Base-by-base conservation (phyloP, 2,113 vertebrate species). In the Jacana jacana region DNA sequence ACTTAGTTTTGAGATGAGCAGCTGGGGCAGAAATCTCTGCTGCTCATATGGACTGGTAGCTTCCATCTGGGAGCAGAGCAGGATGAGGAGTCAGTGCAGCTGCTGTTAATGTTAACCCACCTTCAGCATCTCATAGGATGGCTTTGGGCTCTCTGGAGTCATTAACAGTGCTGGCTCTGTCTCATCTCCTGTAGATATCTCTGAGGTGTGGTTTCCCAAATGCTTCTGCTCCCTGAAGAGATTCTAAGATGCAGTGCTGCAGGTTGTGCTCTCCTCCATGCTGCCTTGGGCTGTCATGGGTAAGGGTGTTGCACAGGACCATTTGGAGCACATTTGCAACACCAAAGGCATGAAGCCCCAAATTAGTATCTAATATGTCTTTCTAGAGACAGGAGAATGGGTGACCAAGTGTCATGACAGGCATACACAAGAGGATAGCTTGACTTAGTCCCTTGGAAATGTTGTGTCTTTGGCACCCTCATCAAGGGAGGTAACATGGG, bases 301-400 rank as follows among this genome's bases (percentile, higher is more conserved):
- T 69, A 25, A 46, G 13, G 37, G 11, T 23, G 25, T 55, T 52
- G 25, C 1, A 3, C 6, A 52, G 42, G 71, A 30, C 17, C 12
- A 15, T 82, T 64, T 63, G 60, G 35, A 86, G 13, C 23, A 37
- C 4, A 8, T 42, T 77, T 86, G 40, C 30, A 40, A 57, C n/a
- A 25, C 30, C 44, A 54, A 61, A 52, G 61, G 22, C 14, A 7
- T 24, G 52, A 86, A 60, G 58, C 17, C 24, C 60, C 48, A 30
- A 57, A 30, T 64, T 30, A 12, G 23, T 40, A 64, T 48, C n/a
- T 73, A 57, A 35, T 0, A 0, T 35, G 10, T 12, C 13, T 58
- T 91, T 65, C 27, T n/a, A 76, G 23, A 46, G 60, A 25, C 37
- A 52, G 52, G 28, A 58, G 33, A 68, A 77, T n/a, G 49, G 27